Evolutionary conservation across 2,113 vertebrate species (phyloP).

Genomic region (Dendrocopos noguchii): DNA sequence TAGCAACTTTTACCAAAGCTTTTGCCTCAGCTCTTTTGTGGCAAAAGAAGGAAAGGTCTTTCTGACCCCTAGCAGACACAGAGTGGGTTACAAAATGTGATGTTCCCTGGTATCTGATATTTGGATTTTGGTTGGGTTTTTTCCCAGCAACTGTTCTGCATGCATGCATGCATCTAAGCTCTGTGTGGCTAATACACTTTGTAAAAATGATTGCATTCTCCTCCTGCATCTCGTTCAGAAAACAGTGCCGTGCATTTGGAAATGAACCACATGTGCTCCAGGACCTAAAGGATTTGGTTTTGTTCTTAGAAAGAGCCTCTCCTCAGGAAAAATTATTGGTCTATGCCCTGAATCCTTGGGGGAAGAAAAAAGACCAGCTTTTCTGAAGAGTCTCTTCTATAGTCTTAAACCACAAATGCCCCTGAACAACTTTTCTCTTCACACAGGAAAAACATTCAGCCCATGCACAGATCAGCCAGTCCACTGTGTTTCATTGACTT

Average conservation of each 20-base stretch:
- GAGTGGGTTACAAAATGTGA: background rate
- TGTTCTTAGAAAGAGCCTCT: background rate
- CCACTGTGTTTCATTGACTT: slow-evolving; percentile 26
- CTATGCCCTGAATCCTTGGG: background rate
- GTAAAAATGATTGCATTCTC: background rate
- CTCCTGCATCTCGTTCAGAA: background rate
- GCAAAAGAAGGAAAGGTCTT: background rate
- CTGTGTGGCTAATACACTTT: background rate
- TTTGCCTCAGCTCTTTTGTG: background rate
- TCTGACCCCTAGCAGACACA: background rate
- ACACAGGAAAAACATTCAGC: background rate
- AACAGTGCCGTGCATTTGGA: background rate
- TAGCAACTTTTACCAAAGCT: background rate
- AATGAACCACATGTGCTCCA: background rate
- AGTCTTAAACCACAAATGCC: background rate
- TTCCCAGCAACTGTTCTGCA: background rate
- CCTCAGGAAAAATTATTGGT: background rate
- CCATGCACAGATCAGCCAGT: background rate
- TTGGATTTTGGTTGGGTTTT: background rate
- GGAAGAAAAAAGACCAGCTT: background rate
- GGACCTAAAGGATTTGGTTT: background rate
- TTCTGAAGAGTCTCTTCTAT: slow-evolving; percentile 11
- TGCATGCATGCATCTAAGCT: background rate
- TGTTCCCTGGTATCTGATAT: background rate
- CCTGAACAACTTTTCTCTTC: background rate